Percentiles rank a stretch among this genome's conserved stretches.
phyloP scores from a whole-genome alignment of 2,113 vertebrate genomes.

The Tupaia chinensis region DNA sequence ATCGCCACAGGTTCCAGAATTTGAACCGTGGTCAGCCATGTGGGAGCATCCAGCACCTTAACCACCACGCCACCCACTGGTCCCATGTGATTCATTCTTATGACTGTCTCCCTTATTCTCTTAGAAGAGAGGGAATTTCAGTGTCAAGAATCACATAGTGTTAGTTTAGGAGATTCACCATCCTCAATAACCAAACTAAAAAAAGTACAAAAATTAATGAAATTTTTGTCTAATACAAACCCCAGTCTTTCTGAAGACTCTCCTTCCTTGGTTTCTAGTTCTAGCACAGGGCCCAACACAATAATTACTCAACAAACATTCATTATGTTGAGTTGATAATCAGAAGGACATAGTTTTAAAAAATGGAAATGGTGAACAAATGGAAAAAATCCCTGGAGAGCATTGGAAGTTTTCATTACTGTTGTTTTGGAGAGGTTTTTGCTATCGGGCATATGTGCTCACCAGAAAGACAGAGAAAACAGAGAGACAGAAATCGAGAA shows the following conservation, averaged over 20 bases:
- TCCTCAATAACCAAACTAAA: background rate
- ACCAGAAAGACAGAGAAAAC: too few relatives aligned
- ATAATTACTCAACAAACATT: background rate
- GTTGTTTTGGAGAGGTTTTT: too few relatives aligned
- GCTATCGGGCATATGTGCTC: too few relatives aligned
- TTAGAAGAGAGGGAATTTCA: background rate
- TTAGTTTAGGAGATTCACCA: background rate
- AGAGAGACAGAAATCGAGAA: too few relatives aligned
- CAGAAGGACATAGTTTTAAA: background rate
- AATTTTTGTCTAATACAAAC: background rate
- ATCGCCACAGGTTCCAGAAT: too few relatives aligned
- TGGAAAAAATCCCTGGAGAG: background rate
- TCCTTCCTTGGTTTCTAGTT: background rate
- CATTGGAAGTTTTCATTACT: background rate
- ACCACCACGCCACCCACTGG: too few relatives aligned
- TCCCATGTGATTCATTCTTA: too few relatives aligned
- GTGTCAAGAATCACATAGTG: background rate
- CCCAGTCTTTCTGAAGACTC: background rate
- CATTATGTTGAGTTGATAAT: slow-evolving; percentile 5
- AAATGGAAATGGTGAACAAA: background rate
- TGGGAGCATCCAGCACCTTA: too few relatives aligned
- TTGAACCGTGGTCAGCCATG: too few relatives aligned
- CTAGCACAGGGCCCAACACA: background rate
- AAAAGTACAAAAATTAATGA: background rate
- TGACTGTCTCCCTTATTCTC: background rate